Evolutionary conservation across 2,113 vertebrate species (phyloP).

Genomic region (Muntiacus reevesi): DNA sequence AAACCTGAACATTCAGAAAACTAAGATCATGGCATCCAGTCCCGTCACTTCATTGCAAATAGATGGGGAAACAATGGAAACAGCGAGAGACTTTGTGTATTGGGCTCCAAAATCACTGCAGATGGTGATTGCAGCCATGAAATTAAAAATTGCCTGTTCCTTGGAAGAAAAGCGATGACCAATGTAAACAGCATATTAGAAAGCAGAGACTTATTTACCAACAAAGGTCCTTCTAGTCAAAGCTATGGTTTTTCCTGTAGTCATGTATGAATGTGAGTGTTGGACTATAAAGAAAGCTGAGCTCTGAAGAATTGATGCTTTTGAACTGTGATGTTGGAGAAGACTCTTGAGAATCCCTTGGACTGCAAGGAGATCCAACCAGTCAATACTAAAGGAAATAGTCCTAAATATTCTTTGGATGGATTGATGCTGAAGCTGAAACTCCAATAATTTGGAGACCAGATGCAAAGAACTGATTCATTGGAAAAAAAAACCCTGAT

Average conservation of each 20-base stretch:
- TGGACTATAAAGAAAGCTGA: background rate
- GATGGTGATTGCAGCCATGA: background rate
- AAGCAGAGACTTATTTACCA: background rate
- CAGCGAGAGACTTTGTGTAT: background rate
- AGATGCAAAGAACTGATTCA: accelerated
- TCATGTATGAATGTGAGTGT: background rate
- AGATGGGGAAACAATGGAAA: background rate
- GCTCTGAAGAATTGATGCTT: background rate
- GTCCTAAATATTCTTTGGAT: background rate
- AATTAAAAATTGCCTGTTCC: background rate
- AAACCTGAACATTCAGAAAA: background rate
- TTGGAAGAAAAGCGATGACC: background rate
- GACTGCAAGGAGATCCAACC: background rate
- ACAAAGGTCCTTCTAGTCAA: background rate
- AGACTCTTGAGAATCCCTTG: background rate
- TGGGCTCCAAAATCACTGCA: background rate
- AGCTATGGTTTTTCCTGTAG: background rate
- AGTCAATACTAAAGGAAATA: background rate
- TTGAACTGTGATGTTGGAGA: background rate
- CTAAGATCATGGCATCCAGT: background rate
- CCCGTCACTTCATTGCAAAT: background rate
- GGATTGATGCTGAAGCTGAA: background rate
- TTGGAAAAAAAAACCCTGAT: background rate
- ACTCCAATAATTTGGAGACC: background rate
- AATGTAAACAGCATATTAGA: background rate